Percentiles rank a stretch among this genome's conserved stretches.
phyloP scores from a whole-genome alignment of 1,140 invertebrate genomes.

The Popillia japonica region DNA sequence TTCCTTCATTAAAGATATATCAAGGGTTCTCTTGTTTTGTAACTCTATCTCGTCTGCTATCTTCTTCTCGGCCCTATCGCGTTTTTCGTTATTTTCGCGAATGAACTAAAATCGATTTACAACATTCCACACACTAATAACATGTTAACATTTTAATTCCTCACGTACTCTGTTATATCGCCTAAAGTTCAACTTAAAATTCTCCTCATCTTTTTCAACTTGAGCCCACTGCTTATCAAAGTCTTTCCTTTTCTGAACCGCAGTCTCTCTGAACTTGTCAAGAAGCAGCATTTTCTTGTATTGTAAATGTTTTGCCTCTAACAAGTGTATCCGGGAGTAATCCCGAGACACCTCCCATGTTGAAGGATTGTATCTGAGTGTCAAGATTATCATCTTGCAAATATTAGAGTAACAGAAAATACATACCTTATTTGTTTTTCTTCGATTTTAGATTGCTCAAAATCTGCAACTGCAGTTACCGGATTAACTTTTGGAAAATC shows the following conservation, averaged over 20 bases:
- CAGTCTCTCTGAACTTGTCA: not conserved
- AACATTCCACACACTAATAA: too few species aligned
- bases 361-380: not conserved
- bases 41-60: slow-evolving; percentile 43
- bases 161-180: slow-evolving; percentile 44
- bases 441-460: not conserved
- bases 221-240: slow-evolving; percentile 44
- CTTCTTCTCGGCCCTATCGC: slow-evolving; percentile 44
- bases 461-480: not conserved
- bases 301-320: not conserved
- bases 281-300: not conserved
- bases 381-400: too few species aligned
- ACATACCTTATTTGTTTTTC: not conserved
- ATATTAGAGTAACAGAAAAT: not conserved
- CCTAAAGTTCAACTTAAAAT: slow-evolving; percentile 44
- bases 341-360: slow-evolving; percentile 1
- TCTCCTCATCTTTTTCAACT: slow-evolving; percentile 44
- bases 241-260: slow-evolving; percentile 3
- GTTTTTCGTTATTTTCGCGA: slow-evolving; percentile 45
- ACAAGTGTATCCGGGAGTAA: not conserved
- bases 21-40: slow-evolving; percentile 17
- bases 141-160: not conserved
- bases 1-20: slow-evolving; percentile 38
- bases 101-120: slow-evolving; percentile 39
- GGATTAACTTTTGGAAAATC: not conserved